Base-by-base conservation (phyloP, 2,113 vertebrate species). In the Colinus virginianus region DNA sequence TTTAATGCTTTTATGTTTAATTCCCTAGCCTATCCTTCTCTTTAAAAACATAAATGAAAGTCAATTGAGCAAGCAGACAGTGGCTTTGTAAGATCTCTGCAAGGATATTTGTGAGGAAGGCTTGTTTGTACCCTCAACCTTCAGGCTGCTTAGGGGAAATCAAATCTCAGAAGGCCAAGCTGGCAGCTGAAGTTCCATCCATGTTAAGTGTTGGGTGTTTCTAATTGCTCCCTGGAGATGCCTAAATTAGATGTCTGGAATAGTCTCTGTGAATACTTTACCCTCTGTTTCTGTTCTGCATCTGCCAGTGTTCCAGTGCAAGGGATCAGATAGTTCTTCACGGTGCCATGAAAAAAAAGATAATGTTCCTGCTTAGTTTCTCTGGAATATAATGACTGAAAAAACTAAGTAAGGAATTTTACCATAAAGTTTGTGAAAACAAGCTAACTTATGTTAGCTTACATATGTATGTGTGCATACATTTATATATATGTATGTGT, bases 121-220 rank as follows among this genome's bases (percentile, higher is more conserved):
- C 59, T 90, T 80, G 70, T 21, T 88, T 48, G 13, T 11, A 61
- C 46, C 3, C 1, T 88, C 19, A 81, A n/a, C 70, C 62, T 84
- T 49, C 68, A 78, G 67, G 11, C 70, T 91, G 23, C 67, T 71
- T 91, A 78, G 89, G 49, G 36, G 63, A 91, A 87, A 79, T 84
- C 48, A 87, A 49, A 66, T 72, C 67, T 91, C 90, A 53, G 78
- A 94, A 78, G 48, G 53, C 75, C 55, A 82, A 32, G 58, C 30
- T 89, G 26, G 62, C 95, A 87, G 58, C 25, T 71, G 14, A 64
- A 26, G 70, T 71, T 87, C 43, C 45, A 19, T 53, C 36, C 22
- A 17, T 13, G n/a, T 94, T 34, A 86, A 63, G 32, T 42, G 22
- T 38, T 84, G 42, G 21, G 28, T 90, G 11, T 90, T 90, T 74